Evolutionary conservation across 2,888 invertebrate species (phyloP).

Genomic region (Scaptomyza cyrtandrae): DNA sequence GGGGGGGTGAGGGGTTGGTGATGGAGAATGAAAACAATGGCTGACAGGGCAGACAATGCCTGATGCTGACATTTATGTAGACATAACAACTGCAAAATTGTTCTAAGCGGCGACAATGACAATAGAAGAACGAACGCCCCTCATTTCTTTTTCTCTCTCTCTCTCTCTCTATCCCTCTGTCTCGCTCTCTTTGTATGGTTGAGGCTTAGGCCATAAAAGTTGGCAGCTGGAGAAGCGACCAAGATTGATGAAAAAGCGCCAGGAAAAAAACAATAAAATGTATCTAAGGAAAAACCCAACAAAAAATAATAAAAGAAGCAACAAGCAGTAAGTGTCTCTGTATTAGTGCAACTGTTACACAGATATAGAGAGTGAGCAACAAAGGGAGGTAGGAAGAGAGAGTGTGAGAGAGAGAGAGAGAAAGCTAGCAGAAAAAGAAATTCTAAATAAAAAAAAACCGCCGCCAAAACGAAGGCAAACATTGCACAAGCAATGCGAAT

Average conservation of each 20-base stretch:
- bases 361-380: slow-evolving; percentile 1
- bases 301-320: slow-evolving; percentile 8
- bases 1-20: background rate
- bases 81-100: slow-evolving; percentile 65
- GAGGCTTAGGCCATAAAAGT: slow-evolving; percentile 47
- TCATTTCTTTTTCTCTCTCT: background rate
- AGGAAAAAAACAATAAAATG: slow-evolving; percentile 71
- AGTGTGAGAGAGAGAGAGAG: slow-evolving; percentile 3
- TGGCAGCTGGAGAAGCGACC: slow-evolving; percentile 59
- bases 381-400: no score
- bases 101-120: slow-evolving; percentile 57
- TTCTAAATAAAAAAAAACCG: slow-evolving; percentile 20
- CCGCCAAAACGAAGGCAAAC: slow-evolving; percentile 42
- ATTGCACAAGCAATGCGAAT: slow-evolving; percentile 36
- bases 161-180: background rate
- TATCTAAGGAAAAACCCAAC: slow-evolving; percentile 47
- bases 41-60: slow-evolving; percentile 67
- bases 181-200: background rate
- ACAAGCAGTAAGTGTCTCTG: slow-evolving; percentile 10
- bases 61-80: slow-evolving; percentile 78
- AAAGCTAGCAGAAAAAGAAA: slow-evolving; percentile 6
- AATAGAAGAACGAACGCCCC: slow-evolving; percentile 36
- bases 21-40: slow-evolving; percentile 43
- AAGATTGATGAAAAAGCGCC: slow-evolving; percentile 76
- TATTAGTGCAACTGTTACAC: slow-evolving; percentile 5